Base-by-base conservation (phyloP, 2,797 vertebrate species). In the Lagodon rhomboides region DNA sequence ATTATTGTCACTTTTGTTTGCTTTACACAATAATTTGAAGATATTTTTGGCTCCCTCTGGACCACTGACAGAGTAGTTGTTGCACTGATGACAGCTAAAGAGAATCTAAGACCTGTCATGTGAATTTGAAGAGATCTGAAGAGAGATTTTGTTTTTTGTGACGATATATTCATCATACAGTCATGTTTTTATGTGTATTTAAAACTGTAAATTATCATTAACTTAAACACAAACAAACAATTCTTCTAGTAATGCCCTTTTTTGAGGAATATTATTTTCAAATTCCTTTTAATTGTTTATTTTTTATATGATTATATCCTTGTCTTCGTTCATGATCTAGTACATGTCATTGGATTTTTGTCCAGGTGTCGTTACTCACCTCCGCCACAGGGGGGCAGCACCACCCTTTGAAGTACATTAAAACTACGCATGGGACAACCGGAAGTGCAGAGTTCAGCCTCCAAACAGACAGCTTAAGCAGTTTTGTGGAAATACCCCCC, bases 391-490 rank as follows among this genome's bases (percentile, higher is more conserved):
- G 82, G 67, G 61, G 88, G 85, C 83, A 81, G 75, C 22, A 81
- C 10, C 65, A 10, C n/a, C 1, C 4, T 11, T 38, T 54, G 0
- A n/a, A 11, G 1, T 1, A 18, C 25, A 0, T 9, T 12, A 67
- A 85, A 80, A 38, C 3, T 11, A 23, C 20, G 6, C 4, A 10
- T 0, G 4, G 43, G 3, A 22, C 5, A 55, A 53, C 80, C 86
- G 91, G 91, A 92, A 87, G 87, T 34, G 30, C 5, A 34, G 30
- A 34, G 30, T 34, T 6, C 30, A 34, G 34, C 34, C 34, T 34
- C 34, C 34, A 9, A 8, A 34, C 34, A 9, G 8, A 9, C 8
- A 34, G 22, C 44, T 10, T 7, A 10, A 25, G 38, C 4, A 1
- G 47, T 55, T 7, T 27, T 2, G 5, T 30, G 9, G 12, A 12